phyloP scores from a whole-genome alignment of 2,113 vertebrate genomes.

The Ciconia boyciana region DNA sequence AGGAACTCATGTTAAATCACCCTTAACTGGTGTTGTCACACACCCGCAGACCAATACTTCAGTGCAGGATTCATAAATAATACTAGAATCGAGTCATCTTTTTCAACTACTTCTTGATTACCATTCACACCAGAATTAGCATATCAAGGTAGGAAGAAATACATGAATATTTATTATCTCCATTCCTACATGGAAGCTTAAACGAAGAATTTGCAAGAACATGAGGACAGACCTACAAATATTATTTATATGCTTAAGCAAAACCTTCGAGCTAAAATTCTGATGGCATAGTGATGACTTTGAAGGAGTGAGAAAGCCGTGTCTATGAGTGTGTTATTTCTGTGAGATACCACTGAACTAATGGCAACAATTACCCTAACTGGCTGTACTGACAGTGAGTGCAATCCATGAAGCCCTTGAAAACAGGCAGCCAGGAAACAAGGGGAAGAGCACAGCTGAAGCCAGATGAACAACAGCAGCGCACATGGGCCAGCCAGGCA shows the following conservation, averaged over 20 bases:
- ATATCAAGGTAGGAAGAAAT: constrained; percentile 74
- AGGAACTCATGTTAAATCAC: not conserved
- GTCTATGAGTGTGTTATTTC: constrained; percentile 1
- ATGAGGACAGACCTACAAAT: constrained; percentile 63
- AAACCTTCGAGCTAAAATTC: constrained; percentile 24
- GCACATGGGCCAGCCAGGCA: not conserved
- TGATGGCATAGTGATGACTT: not conserved
- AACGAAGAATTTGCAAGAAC: constrained; percentile 67
- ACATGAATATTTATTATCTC: constrained; percentile 73
- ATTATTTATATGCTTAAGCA: constrained; percentile 37
- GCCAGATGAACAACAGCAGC: not conserved
- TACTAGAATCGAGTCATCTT: constrained; percentile 58
- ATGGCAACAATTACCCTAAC: constrained; percentile 26
- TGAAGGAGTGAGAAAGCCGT: not conserved
- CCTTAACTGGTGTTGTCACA: constrained; percentile 49
- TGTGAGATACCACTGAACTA: constrained; percentile 14
- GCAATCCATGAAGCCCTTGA: not conserved
- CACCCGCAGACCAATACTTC: constrained; percentile 33
- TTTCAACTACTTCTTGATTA: constrained; percentile 69
- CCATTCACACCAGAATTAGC: constrained; percentile 63
- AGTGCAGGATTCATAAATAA: constrained; percentile 71
- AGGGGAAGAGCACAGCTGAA: not conserved
- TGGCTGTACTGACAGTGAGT: constrained; percentile 6
- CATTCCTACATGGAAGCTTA: constrained; percentile 58
- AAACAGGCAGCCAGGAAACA: not conserved